Conservation (phyloP, 1,140 invertebrate genomes). For the Brachionus rubens region DNA sequence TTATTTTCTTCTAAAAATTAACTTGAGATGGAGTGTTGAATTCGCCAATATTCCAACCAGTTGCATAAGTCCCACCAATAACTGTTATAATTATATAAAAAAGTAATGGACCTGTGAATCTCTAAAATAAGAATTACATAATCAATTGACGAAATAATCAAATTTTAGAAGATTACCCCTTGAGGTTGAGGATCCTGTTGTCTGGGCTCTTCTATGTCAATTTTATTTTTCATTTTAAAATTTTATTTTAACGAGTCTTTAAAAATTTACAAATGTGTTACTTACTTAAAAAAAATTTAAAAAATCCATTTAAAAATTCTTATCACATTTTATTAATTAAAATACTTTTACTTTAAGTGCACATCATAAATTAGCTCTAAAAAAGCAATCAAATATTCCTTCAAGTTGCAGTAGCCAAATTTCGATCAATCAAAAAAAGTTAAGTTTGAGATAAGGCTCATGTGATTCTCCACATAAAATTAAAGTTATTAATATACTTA, state of each 20-base stretch:
- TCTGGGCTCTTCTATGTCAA: neutral
- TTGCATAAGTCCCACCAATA: constrained; percentile 39
- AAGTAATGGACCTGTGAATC: constrained; percentile 19
- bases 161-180: constrained; percentile 30
- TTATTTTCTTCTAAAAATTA: no score
- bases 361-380: no score
- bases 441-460: neutral
- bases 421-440: no score
- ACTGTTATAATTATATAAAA: constrained; percentile 32
- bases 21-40: constrained; percentile 44
- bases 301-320: neutral
- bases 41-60: constrained; percentile 43
- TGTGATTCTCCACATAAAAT: no score
- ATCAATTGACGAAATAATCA: neutral
- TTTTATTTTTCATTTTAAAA: constrained; percentile 25
- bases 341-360: no score
- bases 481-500: neutral
- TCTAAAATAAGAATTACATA: neutral
- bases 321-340: neutral
- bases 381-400: no score
- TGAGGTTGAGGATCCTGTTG: neutral
- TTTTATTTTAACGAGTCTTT: neutral
- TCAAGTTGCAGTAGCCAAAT: no score
- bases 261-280: neutral
- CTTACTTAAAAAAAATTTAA: neutral